These are phyloP conservation scores for Plusia festucae DNA, from an alignment of 2,888 invertebrate species.

Conservation along the genomic window DNA sequence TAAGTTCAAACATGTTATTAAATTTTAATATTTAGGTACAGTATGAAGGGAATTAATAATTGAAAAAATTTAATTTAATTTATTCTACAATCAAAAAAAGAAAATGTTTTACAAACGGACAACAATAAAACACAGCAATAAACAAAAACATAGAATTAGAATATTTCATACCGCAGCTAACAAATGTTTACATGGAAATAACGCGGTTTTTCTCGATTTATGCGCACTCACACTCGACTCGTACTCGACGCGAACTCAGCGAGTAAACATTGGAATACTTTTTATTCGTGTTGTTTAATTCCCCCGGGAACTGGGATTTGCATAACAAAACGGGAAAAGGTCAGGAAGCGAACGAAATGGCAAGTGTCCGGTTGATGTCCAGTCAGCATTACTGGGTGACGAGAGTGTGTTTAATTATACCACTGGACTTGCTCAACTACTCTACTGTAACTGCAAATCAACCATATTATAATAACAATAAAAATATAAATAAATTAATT, in stretches of 20 bases:
- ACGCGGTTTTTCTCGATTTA: slow-evolving; percentile 77
- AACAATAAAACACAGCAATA: slow-evolving; percentile 28
- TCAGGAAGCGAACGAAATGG: slow-evolving; percentile 88
- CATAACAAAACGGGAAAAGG: slow-evolving; percentile 89
- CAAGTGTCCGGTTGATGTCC: slow-evolving; percentile 86
- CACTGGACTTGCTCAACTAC: slow-evolving; percentile 63
- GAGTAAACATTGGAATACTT: slow-evolving; percentile 86
- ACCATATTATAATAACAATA: too few species aligned
- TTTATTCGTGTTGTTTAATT: slow-evolving; percentile 87
- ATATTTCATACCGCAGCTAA: slow-evolving; percentile 52
- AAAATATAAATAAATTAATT: too few species aligned
- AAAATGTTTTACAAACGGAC: neutral
- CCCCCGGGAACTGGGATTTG: slow-evolving; percentile 84
- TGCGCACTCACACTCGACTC: slow-evolving; percentile 84
- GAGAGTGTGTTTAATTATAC: slow-evolving; percentile 61
- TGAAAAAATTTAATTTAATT: neutral
- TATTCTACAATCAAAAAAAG: neutral
- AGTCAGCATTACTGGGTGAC: slow-evolving; percentile 80
- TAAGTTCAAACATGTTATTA: neutral
- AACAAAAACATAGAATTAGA: slow-evolving; percentile 39
- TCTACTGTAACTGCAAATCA: slow-evolving; percentile 22
- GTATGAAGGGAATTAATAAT: neutral
- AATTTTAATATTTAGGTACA: neutral
- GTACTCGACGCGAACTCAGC: slow-evolving; percentile 84
- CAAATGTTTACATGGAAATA: slow-evolving; percentile 69